Evolutionary conservation across 2,113 vertebrate genomes (phyloP).

Genomic region (Rhadina sibilatrix): DNA sequence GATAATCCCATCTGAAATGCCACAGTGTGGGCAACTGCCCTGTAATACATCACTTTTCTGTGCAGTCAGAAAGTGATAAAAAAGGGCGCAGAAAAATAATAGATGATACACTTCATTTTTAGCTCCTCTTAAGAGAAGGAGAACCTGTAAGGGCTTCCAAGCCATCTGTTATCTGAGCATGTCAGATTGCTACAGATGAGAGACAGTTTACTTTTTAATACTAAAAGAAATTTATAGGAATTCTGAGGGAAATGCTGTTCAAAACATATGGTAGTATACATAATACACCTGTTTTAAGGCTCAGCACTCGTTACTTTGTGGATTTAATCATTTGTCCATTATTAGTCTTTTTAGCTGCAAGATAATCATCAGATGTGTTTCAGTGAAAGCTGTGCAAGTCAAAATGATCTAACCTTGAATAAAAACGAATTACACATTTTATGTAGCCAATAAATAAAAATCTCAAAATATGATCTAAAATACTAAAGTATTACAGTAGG

Average conservation of each 20-base stretch:
- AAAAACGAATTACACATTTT: neutral
- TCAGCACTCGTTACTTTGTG: neutral
- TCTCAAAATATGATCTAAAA: neutral
- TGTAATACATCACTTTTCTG: constrained; percentile 62
- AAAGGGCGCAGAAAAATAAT: constrained; percentile 58
- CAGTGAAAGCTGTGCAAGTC: neutral
- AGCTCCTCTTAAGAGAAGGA: constrained; percentile 25
- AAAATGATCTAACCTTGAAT: neutral
- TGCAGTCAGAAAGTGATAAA: constrained; percentile 68
- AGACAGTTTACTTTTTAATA: constrained; percentile 58
- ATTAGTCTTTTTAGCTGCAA: neutral
- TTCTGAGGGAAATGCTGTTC: constrained; percentile 13
- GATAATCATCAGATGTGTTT: neutral
- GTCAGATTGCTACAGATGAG: constrained; percentile 33
- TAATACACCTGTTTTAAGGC: neutral
- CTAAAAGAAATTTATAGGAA: constrained; percentile 40
- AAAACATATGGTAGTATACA: constrained; percentile 42
- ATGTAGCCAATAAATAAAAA: neutral
- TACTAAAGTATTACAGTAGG: neutral
- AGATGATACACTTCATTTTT: constrained; percentile 50
- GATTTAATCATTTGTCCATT: neutral
- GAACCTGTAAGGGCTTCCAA: neutral
- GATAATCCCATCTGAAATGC: constrained; percentile 58
- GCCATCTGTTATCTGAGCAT: constrained; percentile 51
- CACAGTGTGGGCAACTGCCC: constrained; percentile 46